Evolutionary conservation across 2,797 vertebrate species (phyloP).

Genomic region (Tamandua tetradactyla): DNA sequence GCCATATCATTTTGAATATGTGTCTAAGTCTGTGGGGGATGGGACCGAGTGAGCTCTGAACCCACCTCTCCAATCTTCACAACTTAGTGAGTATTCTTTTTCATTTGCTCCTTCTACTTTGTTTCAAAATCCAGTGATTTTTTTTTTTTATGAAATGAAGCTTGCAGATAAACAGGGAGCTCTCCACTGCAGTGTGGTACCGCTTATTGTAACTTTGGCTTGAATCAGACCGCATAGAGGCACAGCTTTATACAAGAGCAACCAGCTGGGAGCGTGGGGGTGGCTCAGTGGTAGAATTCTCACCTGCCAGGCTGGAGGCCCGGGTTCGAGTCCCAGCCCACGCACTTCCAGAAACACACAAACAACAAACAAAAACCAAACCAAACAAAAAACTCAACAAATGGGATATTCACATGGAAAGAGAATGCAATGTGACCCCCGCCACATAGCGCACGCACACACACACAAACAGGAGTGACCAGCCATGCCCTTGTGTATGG

Average conservation of each 20-base stretch:
- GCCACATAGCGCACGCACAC: too few relatives aligned
- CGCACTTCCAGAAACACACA: too few relatives aligned
- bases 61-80: constrained; percentile 65
- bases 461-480: background rate
- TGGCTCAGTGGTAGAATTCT: too few relatives aligned
- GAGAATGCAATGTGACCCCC: too few relatives aligned
- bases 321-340: too few relatives aligned
- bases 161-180: constrained; percentile 69
- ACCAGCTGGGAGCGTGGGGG: too few relatives aligned
- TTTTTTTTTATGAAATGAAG: constrained; percentile 62
- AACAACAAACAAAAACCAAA: too few relatives aligned
- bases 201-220: constrained; percentile 62
- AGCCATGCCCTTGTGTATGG: too few relatives aligned
- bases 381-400: too few relatives aligned
- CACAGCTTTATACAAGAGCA: constrained; percentile 19
- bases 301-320: too few relatives aligned
- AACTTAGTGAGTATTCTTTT: constrained; percentile 72
- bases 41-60: constrained; percentile 7
- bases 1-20: constrained; percentile 74
- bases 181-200: constrained; percentile 67
- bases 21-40: constrained; percentile 49
- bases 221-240: constrained; percentile 53
- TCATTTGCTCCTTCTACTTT: constrained; percentile 69
- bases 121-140: constrained; percentile 70
- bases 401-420: too few relatives aligned